Base-by-base conservation (phyloP, 2,888 invertebrate genomes). In the Cabera pusaria region DNA sequence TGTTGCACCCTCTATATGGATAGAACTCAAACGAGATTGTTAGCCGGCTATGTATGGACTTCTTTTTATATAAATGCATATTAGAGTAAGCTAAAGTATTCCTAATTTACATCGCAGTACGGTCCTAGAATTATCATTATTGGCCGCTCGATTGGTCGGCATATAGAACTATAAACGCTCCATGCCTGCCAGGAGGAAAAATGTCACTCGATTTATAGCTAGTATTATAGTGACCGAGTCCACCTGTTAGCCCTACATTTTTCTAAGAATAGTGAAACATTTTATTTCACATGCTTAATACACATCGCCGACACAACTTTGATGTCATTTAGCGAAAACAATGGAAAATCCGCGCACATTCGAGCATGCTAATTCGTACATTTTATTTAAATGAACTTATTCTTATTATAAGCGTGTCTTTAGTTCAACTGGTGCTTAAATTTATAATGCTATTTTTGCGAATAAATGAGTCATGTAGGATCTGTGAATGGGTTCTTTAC, bases 291-390 rank as follows among this genome's bases (percentile, higher is more conserved):
- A 79, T 84, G 72, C 80, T 80, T 73, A 79, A 76, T 76, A 76
- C 72, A 73, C 60, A 61, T 67, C 66, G 75, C 75, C 80, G 78
- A 72, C 70, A 76, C 79, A 81, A 81, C 85, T 87, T 87, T 86
- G 87, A 87, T 81, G 87, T 86, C 86, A 81, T 87, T 87, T 88
- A 87, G 86, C 83, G 79, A 83, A 86, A 80, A 87, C 88, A 88
- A 88, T 87, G 86, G 86, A 79, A 81, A 85, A 83, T 75, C 55
- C 72, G 61, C 48, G 64, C 61, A 46, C 72, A 33, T 63, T 59
- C 70, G 65, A 58, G 88, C 78, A 87, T 88, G 66, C 78, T 81
- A 82, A 88, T 77, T 70, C 55, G 40, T 44, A 71, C 67, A 73
- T 74, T 80, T 84, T 85, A 85, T 86, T 84, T 78, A 86, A 87